These are phyloP conservation scores for Copidosoma floridanum DNA, from an alignment of 1,140 invertebrate species.

Conservation along the genomic window DNA sequence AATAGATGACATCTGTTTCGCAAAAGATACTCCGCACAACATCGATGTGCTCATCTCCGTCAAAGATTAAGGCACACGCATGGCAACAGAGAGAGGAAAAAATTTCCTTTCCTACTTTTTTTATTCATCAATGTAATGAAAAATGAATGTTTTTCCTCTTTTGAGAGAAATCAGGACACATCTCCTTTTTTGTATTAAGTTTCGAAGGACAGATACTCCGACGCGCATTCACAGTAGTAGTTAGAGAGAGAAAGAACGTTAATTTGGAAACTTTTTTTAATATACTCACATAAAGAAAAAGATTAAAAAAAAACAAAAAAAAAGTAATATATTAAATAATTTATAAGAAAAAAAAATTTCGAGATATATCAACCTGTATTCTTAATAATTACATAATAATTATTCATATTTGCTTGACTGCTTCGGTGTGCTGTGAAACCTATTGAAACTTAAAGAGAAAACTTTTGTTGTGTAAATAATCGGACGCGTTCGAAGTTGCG, in stretches of 20 bases:
- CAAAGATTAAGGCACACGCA: no score
- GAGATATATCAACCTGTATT: constrained; percentile 24
- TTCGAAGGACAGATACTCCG: constrained; percentile 21
- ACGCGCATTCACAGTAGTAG: constrained; percentile 34
- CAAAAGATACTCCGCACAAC: no score
- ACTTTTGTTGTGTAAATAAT: constrained; percentile 53
- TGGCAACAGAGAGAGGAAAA: background rate
- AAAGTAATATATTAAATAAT: constrained; percentile 25
- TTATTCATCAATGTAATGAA: constrained; percentile 11
- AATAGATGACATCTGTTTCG: constrained; percentile 49
- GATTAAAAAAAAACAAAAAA: constrained; percentile 24
- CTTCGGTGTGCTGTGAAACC: constrained; percentile 38
- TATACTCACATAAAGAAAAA: constrained; percentile 33
- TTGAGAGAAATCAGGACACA: constrained; percentile 17
- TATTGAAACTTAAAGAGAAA: constrained; percentile 36
- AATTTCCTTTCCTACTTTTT: background rate
- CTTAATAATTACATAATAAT: constrained; percentile 25
- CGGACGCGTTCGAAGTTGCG: constrained; percentile 43
- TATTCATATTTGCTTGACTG: constrained; percentile 33
- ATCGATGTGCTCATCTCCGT: no score
- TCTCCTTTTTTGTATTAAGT: constrained; percentile 28
- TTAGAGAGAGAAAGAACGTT: constrained; percentile 35
- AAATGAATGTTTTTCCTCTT: constrained; percentile 21
- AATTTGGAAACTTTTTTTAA: constrained; percentile 23
- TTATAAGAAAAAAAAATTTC: constrained; percentile 21